Base-by-base conservation (phyloP, 1,140 invertebrate species). In the Tetramorium simillimum region DNA sequence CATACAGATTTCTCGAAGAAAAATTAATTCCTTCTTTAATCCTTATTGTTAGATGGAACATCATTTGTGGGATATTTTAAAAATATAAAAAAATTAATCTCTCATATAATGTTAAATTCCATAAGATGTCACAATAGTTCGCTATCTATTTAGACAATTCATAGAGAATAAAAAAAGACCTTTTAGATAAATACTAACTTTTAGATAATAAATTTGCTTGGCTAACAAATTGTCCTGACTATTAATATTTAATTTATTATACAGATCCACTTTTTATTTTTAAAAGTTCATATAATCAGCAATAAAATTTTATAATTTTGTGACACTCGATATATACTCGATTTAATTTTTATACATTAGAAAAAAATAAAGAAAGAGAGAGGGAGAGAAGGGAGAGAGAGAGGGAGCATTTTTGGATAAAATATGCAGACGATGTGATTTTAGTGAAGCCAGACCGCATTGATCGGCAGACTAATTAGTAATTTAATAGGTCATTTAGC, bases 401-500 rank as follows among this genome's bases (percentile, higher is more conserved):
- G 14, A 7, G 9, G 49, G 21, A 49, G 14, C 37, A 21, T 40
- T 76, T 60, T 28, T 60, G 43, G 4, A 37, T 67, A 40, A 72
- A 69, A 53, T 37, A 18, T 28, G 49, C 12, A 37, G 14, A n/a
- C 1, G 18, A 60, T 56, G 16, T 73, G 24, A 33, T 18, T 58
- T 46, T 40, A 33, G n/a, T 46, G n/a, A 60, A 33, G n/a, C n/a
- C 40, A 75, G 24, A 49, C 80, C 12, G 24, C 53, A 73, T 72
- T 33, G 37, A 58, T 60, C 28, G 46, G n/a, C 12, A 73, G 53
- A 60, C 40, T 75, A 60, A 84, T 84, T 73, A 84, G 40, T 75
- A 60, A 84, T 60, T 84, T 84, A 73, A 84, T 75, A 62, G 69
- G 24, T 84, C 80, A 73, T 62, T 84, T 84, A 84, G 53, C 40